Evolutionary conservation across 2,797 vertebrate genomes (phyloP).

Genomic region (Sandelia bainsii): DNA sequence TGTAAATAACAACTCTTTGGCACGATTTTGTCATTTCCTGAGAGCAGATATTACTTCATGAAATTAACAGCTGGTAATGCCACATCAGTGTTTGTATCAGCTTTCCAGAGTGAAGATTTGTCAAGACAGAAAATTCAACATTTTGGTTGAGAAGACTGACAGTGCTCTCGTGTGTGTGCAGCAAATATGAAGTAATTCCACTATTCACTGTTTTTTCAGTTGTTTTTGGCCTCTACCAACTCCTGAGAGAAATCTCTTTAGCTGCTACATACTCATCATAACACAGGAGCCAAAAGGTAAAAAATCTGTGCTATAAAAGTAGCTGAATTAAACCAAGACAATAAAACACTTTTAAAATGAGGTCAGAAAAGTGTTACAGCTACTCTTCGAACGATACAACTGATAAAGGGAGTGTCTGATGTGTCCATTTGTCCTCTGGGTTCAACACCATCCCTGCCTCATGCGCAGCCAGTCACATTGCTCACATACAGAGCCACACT

Average conservation of each 20-base stretch:
- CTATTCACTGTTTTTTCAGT: too few species aligned
- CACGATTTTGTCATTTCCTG: constrained; percentile 15
- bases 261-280: too few species aligned
- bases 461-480: constrained; percentile 68
- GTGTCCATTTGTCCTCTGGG: constrained; percentile 52
- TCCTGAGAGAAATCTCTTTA: too few species aligned
- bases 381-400: neutral
- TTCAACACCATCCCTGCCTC: constrained; percentile 48
- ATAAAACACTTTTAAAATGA: neutral
- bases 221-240: too few species aligned
- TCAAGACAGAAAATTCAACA: neutral
- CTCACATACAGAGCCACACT: constrained; percentile 69
- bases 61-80: constrained; percentile 30
- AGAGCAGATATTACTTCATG: constrained; percentile 6
- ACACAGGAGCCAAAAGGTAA: too few species aligned
- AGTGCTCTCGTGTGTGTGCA: rapidly evolving
- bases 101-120: neutral
- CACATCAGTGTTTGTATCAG: neutral
- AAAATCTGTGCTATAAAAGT: too few species aligned
- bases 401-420: constrained; percentile 34
- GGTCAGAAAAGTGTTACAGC: neutral
- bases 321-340: too few species aligned
- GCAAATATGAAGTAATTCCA: neutral
- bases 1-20: constrained; percentile 36
- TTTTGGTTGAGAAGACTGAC: neutral